Percentiles rank a stretch among this genome's conserved stretches.
Conservation (phyloP, 1,140 invertebrate species). For the Pentalonia nigronervosa region DNA sequence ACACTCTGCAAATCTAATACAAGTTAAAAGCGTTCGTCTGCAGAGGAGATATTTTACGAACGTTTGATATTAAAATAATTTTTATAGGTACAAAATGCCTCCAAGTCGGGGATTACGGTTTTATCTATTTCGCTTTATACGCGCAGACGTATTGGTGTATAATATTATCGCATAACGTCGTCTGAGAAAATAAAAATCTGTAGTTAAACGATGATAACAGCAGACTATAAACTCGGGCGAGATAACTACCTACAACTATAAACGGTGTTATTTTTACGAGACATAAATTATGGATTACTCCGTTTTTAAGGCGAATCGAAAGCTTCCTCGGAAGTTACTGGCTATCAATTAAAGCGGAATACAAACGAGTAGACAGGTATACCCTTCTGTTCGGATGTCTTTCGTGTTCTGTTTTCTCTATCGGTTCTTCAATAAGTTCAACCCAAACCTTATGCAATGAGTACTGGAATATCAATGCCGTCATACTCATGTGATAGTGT, state of each 20-base stretch:
- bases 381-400: background rate
- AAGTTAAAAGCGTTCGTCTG: background rate
- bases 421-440: background rate
- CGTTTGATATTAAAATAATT: background rate
- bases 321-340: background rate
- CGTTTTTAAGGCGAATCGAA: background rate
- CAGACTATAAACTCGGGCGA: background rate
- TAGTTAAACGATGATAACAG: background rate
- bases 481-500: background rate
- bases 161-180: no score
- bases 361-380: background rate
- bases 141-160: background rate
- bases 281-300: constrained; percentile 23
- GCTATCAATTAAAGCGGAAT: background rate
- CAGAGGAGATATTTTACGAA: background rate
- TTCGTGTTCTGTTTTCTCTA: background rate
- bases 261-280: background rate
- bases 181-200: constrained; percentile 12
- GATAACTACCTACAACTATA: background rate
- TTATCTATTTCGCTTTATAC: background rate
- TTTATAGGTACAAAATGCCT: background rate
- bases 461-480: background rate
- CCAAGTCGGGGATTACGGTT: background rate
- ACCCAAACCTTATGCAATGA: background rate
- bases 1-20: background rate